phyloP scores from a whole-genome alignment of 2,113 vertebrate species.

The Arothron firmamentum region DNA sequence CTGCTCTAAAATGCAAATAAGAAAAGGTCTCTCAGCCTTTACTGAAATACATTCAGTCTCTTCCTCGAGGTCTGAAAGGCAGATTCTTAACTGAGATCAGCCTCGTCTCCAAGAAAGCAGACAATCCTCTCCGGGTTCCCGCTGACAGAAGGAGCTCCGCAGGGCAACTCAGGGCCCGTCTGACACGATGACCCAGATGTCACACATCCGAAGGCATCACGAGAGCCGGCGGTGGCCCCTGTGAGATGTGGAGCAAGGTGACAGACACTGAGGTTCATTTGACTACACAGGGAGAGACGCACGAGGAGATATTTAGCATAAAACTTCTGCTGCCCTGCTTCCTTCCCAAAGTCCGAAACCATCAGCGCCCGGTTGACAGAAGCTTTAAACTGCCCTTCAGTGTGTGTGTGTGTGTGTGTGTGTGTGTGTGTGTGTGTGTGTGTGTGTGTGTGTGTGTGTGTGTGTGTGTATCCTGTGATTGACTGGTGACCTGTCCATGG shows the following conservation, averaged over 20 bases:
- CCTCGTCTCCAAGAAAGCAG: conserved; percentile 41
- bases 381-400: too few relatives aligned
- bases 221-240: not conserved
- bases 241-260: too few relatives aligned
- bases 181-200: conserved; percentile 46
- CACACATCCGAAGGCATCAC: conserved; percentile 30
- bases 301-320: too few relatives aligned
- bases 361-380: too few relatives aligned
- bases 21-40: conserved; percentile 20
- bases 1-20: not conserved
- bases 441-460: too few relatives aligned
- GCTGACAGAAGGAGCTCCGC: conserved; percentile 41
- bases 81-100: conserved; percentile 35
- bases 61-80: conserved; percentile 17
- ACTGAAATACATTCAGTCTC: conserved; percentile 20
- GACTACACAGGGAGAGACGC: too few relatives aligned
- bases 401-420: too few relatives aligned
- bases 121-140: conserved; percentile 48
- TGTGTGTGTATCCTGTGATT: too few relatives aligned
- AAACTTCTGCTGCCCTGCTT: too few relatives aligned
- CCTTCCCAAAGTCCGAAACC: too few relatives aligned
- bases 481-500: too few relatives aligned
- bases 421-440: too few relatives aligned
- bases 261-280: not conserved
- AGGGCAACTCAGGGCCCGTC: conserved; percentile 20